A percentile compares a stretch with the other conserved stretches of the same genome.
These are phyloP conservation scores for Sisor rabdophorus DNA, from an alignment of 2,113 vertebrate species.

Conservation along the genomic window DNA sequence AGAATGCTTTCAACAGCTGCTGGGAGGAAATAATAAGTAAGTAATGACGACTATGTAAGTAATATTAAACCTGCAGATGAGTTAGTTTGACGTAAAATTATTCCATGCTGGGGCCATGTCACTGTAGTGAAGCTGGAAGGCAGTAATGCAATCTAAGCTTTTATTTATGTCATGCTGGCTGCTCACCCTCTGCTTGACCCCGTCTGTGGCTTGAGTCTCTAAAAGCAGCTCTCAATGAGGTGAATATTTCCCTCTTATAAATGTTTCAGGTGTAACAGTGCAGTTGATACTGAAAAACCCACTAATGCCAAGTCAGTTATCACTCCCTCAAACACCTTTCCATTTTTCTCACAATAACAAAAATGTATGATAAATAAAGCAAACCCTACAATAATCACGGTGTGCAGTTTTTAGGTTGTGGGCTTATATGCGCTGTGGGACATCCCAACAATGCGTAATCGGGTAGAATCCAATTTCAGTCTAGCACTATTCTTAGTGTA, in stretches of 20 bases:
- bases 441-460: too few species aligned
- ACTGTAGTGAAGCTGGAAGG: constrained; percentile 20
- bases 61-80: constrained; percentile 34
- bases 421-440: too few species aligned
- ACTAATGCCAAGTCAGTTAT: background rate
- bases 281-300: constrained; percentile 1
- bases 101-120: constrained; percentile 8
- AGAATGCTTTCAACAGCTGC: constrained; percentile 26
- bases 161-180: constrained; percentile 33
- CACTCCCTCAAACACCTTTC: too few species aligned
- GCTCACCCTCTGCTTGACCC: constrained; percentile 26
- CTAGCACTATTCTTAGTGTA: background rate
- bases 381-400: too few species aligned
- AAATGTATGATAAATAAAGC: too few species aligned
- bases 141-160: constrained; percentile 22
- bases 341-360: too few species aligned
- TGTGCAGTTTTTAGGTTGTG: too few species aligned
- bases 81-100: constrained; percentile 3
- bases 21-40: constrained; percentile 15
- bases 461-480: background rate
- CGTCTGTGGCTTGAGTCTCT: constrained; percentile 1
- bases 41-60: constrained; percentile 31
- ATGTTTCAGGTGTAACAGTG: constrained; percentile 15
- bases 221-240: constrained; percentile 27
- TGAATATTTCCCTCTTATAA: background rate